phyloP scores from a whole-genome alignment of 1,140 invertebrate species.

The Forficula auricularia region DNA sequence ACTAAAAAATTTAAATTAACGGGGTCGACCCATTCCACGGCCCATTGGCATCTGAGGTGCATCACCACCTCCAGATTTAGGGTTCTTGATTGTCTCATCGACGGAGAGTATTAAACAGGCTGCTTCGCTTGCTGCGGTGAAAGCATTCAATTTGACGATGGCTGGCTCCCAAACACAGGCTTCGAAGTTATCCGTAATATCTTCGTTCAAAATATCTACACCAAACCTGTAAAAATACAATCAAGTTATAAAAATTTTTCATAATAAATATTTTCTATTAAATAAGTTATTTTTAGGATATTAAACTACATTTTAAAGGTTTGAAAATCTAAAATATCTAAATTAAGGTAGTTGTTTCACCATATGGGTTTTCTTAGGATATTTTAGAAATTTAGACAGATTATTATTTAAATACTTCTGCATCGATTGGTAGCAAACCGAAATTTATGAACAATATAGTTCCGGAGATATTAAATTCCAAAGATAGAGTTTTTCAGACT shows the following conservation, averaged over 20 bases:
- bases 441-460: too few relatives aligned
- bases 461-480: too few relatives aligned
- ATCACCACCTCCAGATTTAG: constrained; percentile 40
- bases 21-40: constrained; percentile 52
- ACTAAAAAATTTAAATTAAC: too few relatives aligned
- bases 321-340: too few relatives aligned
- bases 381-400: too few relatives aligned
- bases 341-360: too few relatives aligned
- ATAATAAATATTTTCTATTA: not conserved
- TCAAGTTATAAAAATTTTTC: too few relatives aligned
- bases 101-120: constrained; percentile 90
- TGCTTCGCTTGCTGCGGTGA: constrained; percentile 90
- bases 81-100: constrained; percentile 94
- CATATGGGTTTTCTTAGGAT: too few relatives aligned
- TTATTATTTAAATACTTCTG: too few relatives aligned
- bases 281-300: not conserved
- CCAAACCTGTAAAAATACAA: constrained; percentile 74
- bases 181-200: constrained; percentile 85
- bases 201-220: constrained; percentile 85
- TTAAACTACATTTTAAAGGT: not conserved
- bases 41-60: constrained; percentile 27
- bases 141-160: constrained; percentile 89
- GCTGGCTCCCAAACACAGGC: constrained; percentile 96
- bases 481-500: too few relatives aligned
- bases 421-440: too few relatives aligned